Percentiles rank a stretch among this genome's conserved stretches.
phyloP scores from a whole-genome alignment of 1,140 invertebrate genomes.

The Drosophila sp. region DNA sequence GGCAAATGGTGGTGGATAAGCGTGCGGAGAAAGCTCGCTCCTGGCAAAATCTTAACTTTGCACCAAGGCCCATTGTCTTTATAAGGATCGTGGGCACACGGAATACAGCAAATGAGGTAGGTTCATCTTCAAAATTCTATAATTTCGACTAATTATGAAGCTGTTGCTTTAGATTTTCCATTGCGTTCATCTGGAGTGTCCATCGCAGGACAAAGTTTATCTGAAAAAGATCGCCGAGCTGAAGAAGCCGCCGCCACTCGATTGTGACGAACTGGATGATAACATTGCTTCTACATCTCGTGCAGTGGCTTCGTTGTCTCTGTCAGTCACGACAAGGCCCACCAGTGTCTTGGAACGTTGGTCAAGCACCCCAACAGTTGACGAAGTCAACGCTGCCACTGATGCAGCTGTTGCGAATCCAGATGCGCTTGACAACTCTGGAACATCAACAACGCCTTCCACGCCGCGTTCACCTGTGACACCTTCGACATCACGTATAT shows the following conservation, averaged over 20 bases:
- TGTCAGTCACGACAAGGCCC: neutral
- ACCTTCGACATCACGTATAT: slow-evolving; percentile 1
- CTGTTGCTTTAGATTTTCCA: slow-evolving; percentile 92
- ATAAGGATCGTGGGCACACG: slow-evolving; percentile 97
- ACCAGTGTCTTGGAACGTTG: slow-evolving; percentile 8
- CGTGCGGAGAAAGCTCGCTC: slow-evolving; percentile 86
- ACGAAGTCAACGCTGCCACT: neutral
- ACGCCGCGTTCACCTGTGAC: slow-evolving; percentile 7
- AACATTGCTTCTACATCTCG: slow-evolving; percentile 58
- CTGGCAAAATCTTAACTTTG: slow-evolving; percentile 96
- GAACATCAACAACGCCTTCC: slow-evolving; percentile 22
- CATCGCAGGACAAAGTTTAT: slow-evolving; percentile 87
- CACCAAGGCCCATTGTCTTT: slow-evolving; percentile 94
- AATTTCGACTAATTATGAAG: neutral
- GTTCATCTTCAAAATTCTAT: neutral
- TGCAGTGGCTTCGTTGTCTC: slow-evolving; percentile 25
- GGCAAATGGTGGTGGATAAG: slow-evolving; percentile 93
- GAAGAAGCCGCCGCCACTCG: slow-evolving; percentile 18
- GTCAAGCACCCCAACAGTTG: neutral
- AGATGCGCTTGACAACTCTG: slow-evolving; percentile 9
- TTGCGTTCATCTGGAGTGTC: slow-evolving; percentile 98
- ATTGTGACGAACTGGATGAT: slow-evolving; percentile 16
- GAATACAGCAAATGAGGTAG: slow-evolving; percentile 98
- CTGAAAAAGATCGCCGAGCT: slow-evolving; percentile 59
- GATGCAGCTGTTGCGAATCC: neutral